Conservation (phyloP, 2,888 invertebrate species). For the Rosalia funebris region DNA sequence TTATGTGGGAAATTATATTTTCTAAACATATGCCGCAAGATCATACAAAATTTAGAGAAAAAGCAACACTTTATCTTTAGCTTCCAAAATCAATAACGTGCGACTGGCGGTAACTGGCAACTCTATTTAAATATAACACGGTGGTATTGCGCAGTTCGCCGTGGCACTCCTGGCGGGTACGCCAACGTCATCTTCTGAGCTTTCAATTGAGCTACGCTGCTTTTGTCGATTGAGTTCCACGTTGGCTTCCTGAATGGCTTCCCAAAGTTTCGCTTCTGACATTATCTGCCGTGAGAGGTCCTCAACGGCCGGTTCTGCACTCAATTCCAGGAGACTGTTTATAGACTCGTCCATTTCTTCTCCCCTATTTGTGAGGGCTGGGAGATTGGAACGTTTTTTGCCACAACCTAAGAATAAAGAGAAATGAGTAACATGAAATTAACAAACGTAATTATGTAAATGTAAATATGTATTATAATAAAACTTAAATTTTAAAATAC, state of each 20-base stretch:
- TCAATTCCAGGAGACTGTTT: constrained; percentile 73
- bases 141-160: constrained; percentile 60
- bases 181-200: constrained; percentile 51
- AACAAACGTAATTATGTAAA: no score
- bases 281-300: constrained; percentile 82
- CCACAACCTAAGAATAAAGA: constrained; percentile 74
- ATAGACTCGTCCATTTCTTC: constrained; percentile 72
- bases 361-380: constrained; percentile 60
- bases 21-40: no score
- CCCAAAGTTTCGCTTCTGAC: constrained; percentile 82
- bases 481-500: no score
- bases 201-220: constrained; percentile 63
- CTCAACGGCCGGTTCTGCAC: constrained; percentile 76
- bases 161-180: constrained; percentile 56
- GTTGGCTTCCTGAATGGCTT: constrained; percentile 82
- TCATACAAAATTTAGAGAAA: no score
- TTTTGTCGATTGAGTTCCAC: constrained; percentile 74
- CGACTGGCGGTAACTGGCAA: no score
- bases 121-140: constrained; percentile 55
- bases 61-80: no score
- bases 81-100: no score
- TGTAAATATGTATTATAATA: no score
- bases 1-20: no score
- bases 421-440: no score
- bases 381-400: constrained; percentile 71